A percentile compares a stretch with the other conserved stretches of the same genome.
phyloP scores from a whole-genome alignment of 1,140 invertebrate genomes.

The Platorchestia sp. region DNA sequence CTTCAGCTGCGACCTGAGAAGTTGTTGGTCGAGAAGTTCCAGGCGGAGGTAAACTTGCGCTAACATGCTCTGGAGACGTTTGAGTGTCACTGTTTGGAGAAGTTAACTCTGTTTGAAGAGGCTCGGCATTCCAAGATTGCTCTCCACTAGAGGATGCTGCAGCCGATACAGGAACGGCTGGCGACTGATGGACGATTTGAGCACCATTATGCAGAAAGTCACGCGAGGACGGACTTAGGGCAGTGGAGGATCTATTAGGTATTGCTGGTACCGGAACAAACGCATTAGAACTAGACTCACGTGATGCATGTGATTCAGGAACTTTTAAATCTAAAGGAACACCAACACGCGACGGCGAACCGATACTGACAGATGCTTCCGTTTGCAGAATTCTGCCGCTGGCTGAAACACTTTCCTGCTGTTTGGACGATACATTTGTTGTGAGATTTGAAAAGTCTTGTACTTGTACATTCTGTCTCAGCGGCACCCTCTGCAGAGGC shows the following conservation, averaged over 20 bases:
- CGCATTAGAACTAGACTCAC: background rate
- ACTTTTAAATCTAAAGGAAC: background rate
- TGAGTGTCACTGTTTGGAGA: background rate
- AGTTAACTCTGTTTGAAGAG: conserved; percentile 45
- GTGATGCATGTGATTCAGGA: background rate
- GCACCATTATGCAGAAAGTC: conserved; percentile 1
- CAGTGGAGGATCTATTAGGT: background rate
- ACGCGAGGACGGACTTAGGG: background rate
- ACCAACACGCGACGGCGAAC: background rate
- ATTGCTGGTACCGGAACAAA: background rate
- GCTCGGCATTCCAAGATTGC: conserved; percentile 11
- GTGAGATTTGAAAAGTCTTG: background rate
- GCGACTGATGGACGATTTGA: conserved; percentile 24
- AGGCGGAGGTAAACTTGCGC: conserved; percentile 29
- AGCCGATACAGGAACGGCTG: conserved; percentile 16
- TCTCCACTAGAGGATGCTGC: background rate
- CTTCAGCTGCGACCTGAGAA: conserved; percentile 29
- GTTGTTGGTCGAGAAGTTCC: conserved; percentile 49
- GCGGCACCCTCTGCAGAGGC: conserved; percentile 22
- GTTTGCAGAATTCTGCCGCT: background rate
- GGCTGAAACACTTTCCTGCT: conserved; percentile 3
- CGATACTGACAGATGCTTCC: conserved; percentile 15
- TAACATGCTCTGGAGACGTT: conserved; percentile 20
- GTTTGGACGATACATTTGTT: background rate
- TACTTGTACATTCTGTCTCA: background rate